phyloP scores from a whole-genome alignment of 2,797 vertebrate species.

The Rhinichthys osculus region DNA sequence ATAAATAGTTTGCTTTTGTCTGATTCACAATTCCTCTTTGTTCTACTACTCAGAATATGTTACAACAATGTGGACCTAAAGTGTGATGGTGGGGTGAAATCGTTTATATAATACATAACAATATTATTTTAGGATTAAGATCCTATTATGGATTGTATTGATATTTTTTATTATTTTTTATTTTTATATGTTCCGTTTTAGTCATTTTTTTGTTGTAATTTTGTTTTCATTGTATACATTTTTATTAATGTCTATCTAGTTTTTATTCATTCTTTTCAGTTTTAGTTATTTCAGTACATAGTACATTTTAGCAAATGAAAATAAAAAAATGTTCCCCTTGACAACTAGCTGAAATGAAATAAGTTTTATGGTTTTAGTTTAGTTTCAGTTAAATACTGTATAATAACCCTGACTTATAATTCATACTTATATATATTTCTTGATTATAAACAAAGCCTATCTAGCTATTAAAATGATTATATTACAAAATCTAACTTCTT shows the following conservation, averaged over 20 bases:
- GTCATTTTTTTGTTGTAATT: too few relatives aligned
- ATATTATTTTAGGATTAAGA: not conserved
- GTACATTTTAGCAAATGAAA: not conserved
- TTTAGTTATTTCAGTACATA: not conserved
- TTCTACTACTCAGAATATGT: slow-evolving; percentile 32
- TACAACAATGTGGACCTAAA: slow-evolving; percentile 20
- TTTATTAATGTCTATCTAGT: too few relatives aligned
- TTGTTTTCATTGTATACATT: too few relatives aligned
- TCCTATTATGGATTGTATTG: not conserved
- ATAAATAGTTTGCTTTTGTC: slow-evolving; percentile 50
- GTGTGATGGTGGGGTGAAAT: slow-evolving; percentile 11
- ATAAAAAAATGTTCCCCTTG: not conserved
- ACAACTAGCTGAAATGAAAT: too few relatives aligned
- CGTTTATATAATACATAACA: not conserved
- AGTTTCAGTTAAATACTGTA: not conserved
- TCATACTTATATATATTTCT: not conserved
- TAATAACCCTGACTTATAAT: not conserved
- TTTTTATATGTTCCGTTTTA: too few relatives aligned
- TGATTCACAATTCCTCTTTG: slow-evolving; percentile 47
- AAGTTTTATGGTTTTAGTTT: too few relatives aligned
- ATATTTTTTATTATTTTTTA: not conserved
- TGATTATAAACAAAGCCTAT: not conserved
- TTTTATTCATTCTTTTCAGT: not conserved
- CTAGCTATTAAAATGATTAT: not conserved
- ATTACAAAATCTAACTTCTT: not conserved